Evolutionary conservation across 2,113 vertebrate genomes (phyloP), one percentile per base, ranked within the genome.

Genomic region (mouse (Mus musculus)): DNA sequence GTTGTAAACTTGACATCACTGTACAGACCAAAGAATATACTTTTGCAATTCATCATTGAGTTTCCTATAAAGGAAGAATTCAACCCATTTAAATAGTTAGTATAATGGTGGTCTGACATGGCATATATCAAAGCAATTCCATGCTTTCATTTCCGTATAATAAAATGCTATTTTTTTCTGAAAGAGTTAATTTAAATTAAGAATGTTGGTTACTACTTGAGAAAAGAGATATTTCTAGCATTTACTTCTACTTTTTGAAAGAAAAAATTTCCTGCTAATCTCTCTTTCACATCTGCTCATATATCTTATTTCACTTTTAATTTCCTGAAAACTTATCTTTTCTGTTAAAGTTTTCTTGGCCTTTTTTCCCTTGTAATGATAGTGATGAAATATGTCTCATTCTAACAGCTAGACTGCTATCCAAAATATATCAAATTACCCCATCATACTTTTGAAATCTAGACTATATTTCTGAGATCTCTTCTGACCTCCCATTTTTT

Each of bases 251-350:
- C 33, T 52, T 91, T 91, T 93, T 24, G n/a, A 46, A 72, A 88
- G 84, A 94, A 97, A 97, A 96, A 88, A 54, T 69, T 49, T 24
- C 73, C 24, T 93, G 26, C 69, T 95, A 75, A 73, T 75, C 76
- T 94, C 42, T 89, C 93, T 94, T 46, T 88, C 56, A 87, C 49
- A 95, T 94, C 52, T 76, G 36, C 28, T 88, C 95, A 95, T 88
- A 75, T 92, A 90, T 93, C 75, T 95, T 95, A 89, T 90, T 96
- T 93, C 91, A 93, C 56, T 96, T 97, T 96, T 95, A 96, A 94
- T 97, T 95, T 96, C 89, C 91, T 97, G 89, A 36, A 85, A 92
- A 73, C 11, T 90, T 96, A 87, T 89, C 76, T 91, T 97, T 77
- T 24, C 91, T 97, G 69, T 95, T 93, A 96, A 96, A 90, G 76